Evolutionary conservation across 2,888 invertebrate species (phyloP).

Genomic region (Eudasyphora cyanicolor): DNA sequence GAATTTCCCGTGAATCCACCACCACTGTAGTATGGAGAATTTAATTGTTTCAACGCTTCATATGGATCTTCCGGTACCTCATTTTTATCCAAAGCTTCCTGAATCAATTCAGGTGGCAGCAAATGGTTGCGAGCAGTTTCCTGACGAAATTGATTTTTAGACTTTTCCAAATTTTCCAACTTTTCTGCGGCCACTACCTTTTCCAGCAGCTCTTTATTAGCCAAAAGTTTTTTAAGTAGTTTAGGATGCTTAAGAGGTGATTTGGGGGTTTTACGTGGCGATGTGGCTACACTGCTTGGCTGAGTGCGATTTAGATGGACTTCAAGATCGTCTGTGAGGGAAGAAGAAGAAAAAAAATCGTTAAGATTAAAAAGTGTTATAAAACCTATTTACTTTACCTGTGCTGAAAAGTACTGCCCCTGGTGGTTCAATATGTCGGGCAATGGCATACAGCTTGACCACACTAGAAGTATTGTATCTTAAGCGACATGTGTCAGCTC

Average conservation of each 20-base stretch:
- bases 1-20: conserved; percentile 61
- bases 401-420: conserved; percentile 88
- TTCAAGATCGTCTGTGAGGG: conserved; percentile 75
- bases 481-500: conserved; percentile 85
- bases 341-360: not conserved
- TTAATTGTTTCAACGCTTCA: conserved; percentile 58
- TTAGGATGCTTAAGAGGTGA: conserved; percentile 79
- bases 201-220: conserved; percentile 73
- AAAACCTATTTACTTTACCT: conserved; percentile 76
- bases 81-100: conserved; percentile 71
- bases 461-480: conserved; percentile 86
- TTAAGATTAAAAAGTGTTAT: not conserved
- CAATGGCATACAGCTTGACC: conserved; percentile 84
- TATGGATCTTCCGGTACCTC: conserved; percentile 56
- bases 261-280: conserved; percentile 70
- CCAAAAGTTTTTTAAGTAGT: conserved; percentile 77
- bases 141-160: conserved; percentile 61
- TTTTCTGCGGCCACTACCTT: conserved; percentile 69
- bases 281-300: conserved; percentile 71
- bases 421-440: conserved; percentile 85
- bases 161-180: conserved; percentile 57
- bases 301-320: conserved; percentile 78
- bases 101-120: conserved; percentile 66
- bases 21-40: conserved; percentile 67
- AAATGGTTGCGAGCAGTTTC: conserved; percentile 68